Evolutionary conservation across 2,888 invertebrate genomes (phyloP).

Genomic region (Sphaeridia pumilis): DNA sequence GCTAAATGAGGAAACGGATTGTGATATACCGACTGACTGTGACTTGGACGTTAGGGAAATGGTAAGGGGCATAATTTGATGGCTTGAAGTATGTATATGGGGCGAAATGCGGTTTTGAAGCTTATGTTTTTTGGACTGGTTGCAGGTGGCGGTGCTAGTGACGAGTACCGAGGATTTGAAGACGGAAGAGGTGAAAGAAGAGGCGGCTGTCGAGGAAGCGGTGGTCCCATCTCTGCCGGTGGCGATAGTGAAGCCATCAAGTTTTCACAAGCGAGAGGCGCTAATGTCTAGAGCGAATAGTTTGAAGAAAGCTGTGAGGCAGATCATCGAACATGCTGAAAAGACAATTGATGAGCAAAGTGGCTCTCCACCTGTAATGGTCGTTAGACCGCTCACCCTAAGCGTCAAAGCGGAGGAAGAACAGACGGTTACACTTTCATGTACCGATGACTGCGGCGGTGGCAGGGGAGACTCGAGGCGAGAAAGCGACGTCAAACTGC

Average conservation of each 20-base stretch:
- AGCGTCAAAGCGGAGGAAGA: conserved; percentile 4
- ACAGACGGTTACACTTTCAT: too few relatives aligned
- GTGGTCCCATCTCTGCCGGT: too few relatives aligned
- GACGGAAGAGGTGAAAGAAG: too few relatives aligned
- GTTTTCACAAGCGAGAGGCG: conserved; percentile 42
- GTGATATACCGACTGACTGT: conserved; percentile 12
- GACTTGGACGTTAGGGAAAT: conserved; percentile 5
- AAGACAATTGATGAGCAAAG: conserved; percentile 53
- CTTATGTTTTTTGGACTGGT: too few relatives aligned
- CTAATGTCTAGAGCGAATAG: conserved; percentile 60
- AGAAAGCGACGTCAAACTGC: too few relatives aligned
- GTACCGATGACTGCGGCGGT: not conserved
- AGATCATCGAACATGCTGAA: conserved; percentile 68
- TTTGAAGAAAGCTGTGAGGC: conserved; percentile 67
- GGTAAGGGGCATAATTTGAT: conserved; percentile 1
- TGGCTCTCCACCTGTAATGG: conserved; percentile 26
- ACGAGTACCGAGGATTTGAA: too few relatives aligned
- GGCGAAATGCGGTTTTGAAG: too few relatives aligned
- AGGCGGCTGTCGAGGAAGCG: too few relatives aligned
- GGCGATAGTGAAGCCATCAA: conserved; percentile 22
- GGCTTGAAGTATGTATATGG: not conserved
- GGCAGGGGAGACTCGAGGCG: not conserved
- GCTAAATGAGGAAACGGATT: conserved; percentile 53
- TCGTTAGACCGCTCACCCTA: conserved; percentile 33
- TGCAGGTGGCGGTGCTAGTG: too few relatives aligned